phyloP scores from a whole-genome alignment of 2,797 vertebrate genomes.

The Siniperca undulata region DNA sequence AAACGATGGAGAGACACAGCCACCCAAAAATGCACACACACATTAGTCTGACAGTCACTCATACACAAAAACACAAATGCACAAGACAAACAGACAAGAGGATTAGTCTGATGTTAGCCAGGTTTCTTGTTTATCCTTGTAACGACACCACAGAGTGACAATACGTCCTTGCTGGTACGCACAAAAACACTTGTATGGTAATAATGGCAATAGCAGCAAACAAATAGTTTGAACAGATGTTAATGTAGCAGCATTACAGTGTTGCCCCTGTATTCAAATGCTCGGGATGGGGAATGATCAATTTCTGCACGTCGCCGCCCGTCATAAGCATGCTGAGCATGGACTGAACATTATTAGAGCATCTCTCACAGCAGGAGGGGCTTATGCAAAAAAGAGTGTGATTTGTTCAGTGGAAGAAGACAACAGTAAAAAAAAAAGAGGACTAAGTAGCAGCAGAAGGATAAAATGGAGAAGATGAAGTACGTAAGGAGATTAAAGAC shows the following conservation, averaged over 20 bases:
- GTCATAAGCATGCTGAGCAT: constrained; percentile 13
- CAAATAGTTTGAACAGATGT: constrained; percentile 41
- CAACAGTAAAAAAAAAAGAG: neutral
- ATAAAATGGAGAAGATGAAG: constrained; percentile 38
- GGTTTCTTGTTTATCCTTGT: constrained; percentile 63
- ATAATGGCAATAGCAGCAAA: constrained; percentile 28
- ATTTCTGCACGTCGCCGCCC: neutral
- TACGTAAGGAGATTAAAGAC: constrained; percentile 58
- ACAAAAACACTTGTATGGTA: constrained; percentile 16
- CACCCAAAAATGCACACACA: constrained; percentile 1
- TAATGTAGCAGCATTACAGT: constrained; percentile 8
- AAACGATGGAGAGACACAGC: constrained; percentile 5
- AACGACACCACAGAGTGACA: constrained; percentile 44
- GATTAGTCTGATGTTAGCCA: constrained; percentile 63
- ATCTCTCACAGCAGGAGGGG: constrained; percentile 16
- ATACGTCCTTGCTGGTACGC: constrained; percentile 20
- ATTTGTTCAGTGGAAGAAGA: constrained; percentile 28
- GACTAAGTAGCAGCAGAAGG: constrained; percentile 33
- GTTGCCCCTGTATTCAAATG: neutral
- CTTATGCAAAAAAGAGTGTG: constrained; percentile 4
- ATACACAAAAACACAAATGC: constrained; percentile 18
- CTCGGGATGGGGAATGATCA: constrained; percentile 9
- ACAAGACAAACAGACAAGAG: constrained; percentile 56
- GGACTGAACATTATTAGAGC: neutral
- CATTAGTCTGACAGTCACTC: constrained; percentile 5